Evolutionary conservation across 2,888 invertebrate species (phyloP).

Genomic region (Punctoribates punctum): DNA sequence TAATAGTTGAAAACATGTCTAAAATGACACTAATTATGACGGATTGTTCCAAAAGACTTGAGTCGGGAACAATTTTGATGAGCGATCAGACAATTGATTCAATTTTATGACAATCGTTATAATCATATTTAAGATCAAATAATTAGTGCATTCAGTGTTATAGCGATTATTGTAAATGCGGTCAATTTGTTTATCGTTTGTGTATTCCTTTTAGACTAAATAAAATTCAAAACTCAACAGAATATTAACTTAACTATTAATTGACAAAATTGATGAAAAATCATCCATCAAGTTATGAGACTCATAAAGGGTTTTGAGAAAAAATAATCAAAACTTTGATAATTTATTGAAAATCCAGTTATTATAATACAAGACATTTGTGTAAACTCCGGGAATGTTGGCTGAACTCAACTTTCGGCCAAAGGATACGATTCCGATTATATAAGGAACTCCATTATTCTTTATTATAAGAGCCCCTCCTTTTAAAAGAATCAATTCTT

Average conservation of each 20-base stretch:
- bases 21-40: not conserved
- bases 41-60: constrained; percentile 9
- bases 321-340: not conserved
- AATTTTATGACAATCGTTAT: not conserved
- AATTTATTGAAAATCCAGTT: constrained; percentile 43
- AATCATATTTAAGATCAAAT: not conserved
- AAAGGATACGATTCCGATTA: constrained; percentile 46
- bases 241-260: too few species aligned
- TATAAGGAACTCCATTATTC: constrained; percentile 40
- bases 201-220: not conserved
- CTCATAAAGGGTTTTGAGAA: not conserved
- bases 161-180: not conserved
- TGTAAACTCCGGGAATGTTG: constrained; percentile 46
- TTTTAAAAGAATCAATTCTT: not conserved
- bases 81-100: not conserved
- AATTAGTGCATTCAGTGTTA: constrained; percentile 1
- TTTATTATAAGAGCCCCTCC: constrained; percentile 44
- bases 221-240: too few species aligned
- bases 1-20: not conserved
- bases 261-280: too few species aligned
- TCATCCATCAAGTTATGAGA: too few species aligned
- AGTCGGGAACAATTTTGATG: constrained; percentile 27
- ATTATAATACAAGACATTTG: constrained; percentile 44
- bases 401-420: constrained; percentile 45
- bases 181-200: constrained; percentile 4